phyloP scores from a whole-genome alignment of 2,113 vertebrate species.

The Ascaphus truei region DNA sequence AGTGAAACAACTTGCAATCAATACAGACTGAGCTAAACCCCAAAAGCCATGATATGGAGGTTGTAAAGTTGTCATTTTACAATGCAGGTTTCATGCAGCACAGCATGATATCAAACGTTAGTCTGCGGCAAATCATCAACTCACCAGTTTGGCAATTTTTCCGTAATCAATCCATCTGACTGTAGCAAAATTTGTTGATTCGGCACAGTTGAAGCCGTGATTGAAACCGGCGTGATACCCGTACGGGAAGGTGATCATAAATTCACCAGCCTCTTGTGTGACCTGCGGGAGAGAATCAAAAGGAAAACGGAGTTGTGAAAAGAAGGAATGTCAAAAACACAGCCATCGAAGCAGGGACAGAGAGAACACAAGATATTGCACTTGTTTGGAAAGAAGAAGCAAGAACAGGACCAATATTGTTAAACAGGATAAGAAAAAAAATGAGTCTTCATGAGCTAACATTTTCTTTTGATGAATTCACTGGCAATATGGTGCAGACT shows the following conservation, averaged over 20 bases:
- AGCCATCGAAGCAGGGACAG: constrained; percentile 21
- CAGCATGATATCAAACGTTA: constrained; percentile 27
- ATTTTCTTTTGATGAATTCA: no score
- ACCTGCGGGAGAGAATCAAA: constrained; percentile 64
- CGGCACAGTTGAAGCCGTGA: constrained; percentile 97
- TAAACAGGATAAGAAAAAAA: not conserved
- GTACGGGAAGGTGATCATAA: constrained; percentile 97
- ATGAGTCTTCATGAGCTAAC: no score
- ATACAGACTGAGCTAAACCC: constrained; percentile 8
- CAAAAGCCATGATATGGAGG: constrained; percentile 8
- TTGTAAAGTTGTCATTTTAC: constrained; percentile 33
- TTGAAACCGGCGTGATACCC: constrained; percentile 98
- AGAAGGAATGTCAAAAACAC: constrained; percentile 1
- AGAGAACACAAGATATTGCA: constrained; percentile 1
- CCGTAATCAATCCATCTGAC: constrained; percentile 97
- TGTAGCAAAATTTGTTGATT: constrained; percentile 96
- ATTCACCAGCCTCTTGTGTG: constrained; percentile 94
- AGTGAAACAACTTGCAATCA: constrained; percentile 22
- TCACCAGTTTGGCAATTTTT: constrained; percentile 84
- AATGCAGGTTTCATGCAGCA: constrained; percentile 31
- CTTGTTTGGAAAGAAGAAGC: constrained; percentile 1
- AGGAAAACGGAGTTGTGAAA: not conserved
- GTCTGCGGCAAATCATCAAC: constrained; percentile 42
- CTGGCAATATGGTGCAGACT: no score
- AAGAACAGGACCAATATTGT: not conserved